These are phyloP conservation scores for Agapetus fuscipes DNA, from an alignment of 2,888 invertebrate genomes.

Conservation along the genomic window DNA sequence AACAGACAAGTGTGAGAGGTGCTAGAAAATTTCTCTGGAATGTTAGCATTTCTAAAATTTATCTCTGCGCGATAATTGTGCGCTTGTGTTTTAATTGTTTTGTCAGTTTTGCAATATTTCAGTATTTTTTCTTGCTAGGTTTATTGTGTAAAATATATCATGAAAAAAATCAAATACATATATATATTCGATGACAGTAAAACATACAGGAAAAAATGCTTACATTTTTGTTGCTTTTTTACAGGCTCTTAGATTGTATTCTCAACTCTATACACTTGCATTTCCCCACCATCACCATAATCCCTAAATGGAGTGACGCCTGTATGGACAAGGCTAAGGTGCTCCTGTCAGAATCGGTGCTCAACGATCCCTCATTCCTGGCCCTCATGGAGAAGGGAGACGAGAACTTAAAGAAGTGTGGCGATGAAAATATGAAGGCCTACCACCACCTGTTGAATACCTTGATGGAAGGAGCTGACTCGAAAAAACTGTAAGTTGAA, in stretches of 20 bases:
- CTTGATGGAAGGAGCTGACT: constrained; percentile 40
- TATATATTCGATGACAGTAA: too few species aligned
- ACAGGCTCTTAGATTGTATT: constrained; percentile 46
- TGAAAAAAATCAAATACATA: too few species aligned
- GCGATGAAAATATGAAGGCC: constrained; percentile 36
- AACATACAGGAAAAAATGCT: too few species aligned
- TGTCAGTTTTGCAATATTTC: too few species aligned
- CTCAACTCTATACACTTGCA: constrained; percentile 46
- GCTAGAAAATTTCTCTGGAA: too few species aligned
- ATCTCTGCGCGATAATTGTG: too few species aligned
- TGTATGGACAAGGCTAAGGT: constrained; percentile 40
- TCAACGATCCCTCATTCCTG: constrained; percentile 27
- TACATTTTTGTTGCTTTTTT: too few species aligned
- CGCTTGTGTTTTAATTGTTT: too few species aligned
- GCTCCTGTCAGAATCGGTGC: constrained; percentile 35
- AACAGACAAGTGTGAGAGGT: too few species aligned
- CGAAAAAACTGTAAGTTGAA: constrained; percentile 34
- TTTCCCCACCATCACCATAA: constrained; percentile 54
- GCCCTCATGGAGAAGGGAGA: constrained; percentile 28
- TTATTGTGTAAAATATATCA: too few species aligned
- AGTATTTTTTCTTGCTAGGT: too few species aligned
- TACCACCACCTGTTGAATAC: constrained; percentile 49
- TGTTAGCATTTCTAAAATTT: too few species aligned
- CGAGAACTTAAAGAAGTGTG: constrained; percentile 31
- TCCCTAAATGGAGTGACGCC: constrained; percentile 42